Percentiles rank a stretch among this genome's conserved stretches.
Conservation (phyloP, 2,888 invertebrate genomes). For the Sminthurides aquaticus region DNA sequence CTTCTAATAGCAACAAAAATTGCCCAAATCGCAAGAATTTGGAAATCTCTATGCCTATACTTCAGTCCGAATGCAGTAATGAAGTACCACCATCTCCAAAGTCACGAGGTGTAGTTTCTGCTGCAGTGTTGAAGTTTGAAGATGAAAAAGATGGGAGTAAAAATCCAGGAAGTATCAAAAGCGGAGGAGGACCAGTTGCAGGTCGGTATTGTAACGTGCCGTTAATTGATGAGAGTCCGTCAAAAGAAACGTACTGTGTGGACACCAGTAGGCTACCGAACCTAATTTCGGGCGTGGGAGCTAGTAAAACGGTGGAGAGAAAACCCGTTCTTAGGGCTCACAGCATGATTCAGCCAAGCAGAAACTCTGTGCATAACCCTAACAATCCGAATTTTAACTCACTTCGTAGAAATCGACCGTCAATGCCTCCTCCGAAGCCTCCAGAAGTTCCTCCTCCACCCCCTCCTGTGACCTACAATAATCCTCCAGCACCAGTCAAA, state of each 20-base stretch:
- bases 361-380: conserved; percentile 28
- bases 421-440: conserved; percentile 39
- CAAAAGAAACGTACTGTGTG: conserved; percentile 3
- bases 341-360: conserved; percentile 40
- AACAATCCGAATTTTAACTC: conserved; percentile 37
- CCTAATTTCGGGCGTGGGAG: conserved; percentile 7
- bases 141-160: conserved; percentile 28
- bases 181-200: conserved; percentile 1
- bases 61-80: conserved; percentile 27
- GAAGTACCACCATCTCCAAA: conserved; percentile 13
- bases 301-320: conserved; percentile 6
- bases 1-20: conserved; percentile 22
- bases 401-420: conserved; percentile 31
- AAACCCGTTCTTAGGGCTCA: conserved; percentile 40
- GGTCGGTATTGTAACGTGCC: conserved; percentile 29
- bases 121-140: conserved; percentile 1
- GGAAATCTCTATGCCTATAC: conserved; percentile 40
- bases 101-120: conserved; percentile 1
- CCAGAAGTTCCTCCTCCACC: conserved; percentile 26
- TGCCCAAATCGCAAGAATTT: conserved; percentile 25
- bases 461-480: conserved; percentile 8
- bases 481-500: conserved; percentile 4
- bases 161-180: conserved; percentile 6
- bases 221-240: conserved; percentile 19
- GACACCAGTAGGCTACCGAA: conserved; percentile 1